A percentile compares a stretch with the other conserved stretches of the same genome.
phyloP scores from a whole-genome alignment of 1,140 invertebrate genomes.

The Euglossa dilemma region DNA sequence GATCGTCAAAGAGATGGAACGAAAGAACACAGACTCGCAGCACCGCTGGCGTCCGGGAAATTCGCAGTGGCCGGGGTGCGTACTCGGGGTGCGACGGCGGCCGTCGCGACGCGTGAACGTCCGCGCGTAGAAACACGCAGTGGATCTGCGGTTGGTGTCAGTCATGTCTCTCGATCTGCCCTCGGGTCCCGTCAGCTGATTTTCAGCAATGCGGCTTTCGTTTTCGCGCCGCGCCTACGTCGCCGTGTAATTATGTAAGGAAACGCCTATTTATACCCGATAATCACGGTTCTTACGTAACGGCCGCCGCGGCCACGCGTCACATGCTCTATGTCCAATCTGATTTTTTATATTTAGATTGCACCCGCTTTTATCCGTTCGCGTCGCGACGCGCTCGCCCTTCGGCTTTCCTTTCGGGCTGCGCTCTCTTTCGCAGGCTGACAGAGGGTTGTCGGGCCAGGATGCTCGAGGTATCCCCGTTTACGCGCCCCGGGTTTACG shows the following conservation, averaged over 20 bases:
- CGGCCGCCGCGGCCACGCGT: not conserved
- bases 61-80: not conserved
- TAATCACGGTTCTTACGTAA: slow-evolving; percentile 42
- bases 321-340: slow-evolving; percentile 16
- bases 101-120: slow-evolving; percentile 15
- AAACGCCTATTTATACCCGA: slow-evolving; percentile 46
- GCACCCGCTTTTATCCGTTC: not conserved
- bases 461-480: not conserved
- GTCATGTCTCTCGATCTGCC: slow-evolving; percentile 41
- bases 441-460: not conserved
- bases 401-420: not conserved
- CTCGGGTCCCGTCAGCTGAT: slow-evolving; percentile 68
- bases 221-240: not conserved
- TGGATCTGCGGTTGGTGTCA: slow-evolving; percentile 58
- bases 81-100: not conserved
- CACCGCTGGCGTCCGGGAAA: not conserved
- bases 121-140: not conserved
- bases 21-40: too few species aligned
- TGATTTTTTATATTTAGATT: slow-evolving; percentile 49
- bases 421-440: not conserved
- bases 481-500: too few species aligned
- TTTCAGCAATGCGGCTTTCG: slow-evolving; percentile 64
- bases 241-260: slow-evolving; percentile 46
- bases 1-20: too few species aligned
- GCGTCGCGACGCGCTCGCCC: not conserved